Evolutionary conservation across 2,113 vertebrate species (phyloP).

Genomic region (Sphaerodactylus townsendi): DNA sequence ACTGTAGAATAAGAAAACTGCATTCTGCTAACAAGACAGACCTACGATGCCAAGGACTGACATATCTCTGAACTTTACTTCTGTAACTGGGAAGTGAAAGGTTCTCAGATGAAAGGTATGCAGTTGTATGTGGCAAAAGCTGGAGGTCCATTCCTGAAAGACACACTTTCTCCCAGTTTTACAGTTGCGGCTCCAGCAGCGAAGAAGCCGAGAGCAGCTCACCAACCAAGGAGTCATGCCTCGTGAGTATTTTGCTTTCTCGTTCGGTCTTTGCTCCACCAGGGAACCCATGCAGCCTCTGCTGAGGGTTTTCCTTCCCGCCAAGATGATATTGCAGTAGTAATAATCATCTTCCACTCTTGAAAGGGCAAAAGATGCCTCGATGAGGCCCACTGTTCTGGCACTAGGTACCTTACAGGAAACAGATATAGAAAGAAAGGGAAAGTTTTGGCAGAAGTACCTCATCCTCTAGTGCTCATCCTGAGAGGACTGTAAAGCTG

Average conservation of each 20-base stretch:
- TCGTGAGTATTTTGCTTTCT: constrained; percentile 83
- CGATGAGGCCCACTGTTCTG: not conserved
- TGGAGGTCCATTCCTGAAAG: constrained; percentile 45
- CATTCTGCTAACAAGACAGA: not conserved
- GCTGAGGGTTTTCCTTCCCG: not conserved
- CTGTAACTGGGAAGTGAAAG: not conserved
- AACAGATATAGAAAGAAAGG: not conserved
- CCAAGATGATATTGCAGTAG: not conserved
- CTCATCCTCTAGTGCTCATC: not conserved
- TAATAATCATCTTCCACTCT: not conserved
- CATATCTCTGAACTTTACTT: not conserved
- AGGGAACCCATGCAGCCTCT: not conserved
- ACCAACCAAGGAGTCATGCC: constrained; percentile 95
- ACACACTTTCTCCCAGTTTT: constrained; percentile 82
- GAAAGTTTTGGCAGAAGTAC: not conserved
- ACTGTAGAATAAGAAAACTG: not conserved
- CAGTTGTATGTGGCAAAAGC: not conserved
- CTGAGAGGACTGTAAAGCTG: not conserved
- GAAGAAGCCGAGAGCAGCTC: constrained; percentile 93
- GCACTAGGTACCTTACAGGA: not conserved
- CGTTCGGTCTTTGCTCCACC: not conserved
- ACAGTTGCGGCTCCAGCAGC: constrained; percentile 98
- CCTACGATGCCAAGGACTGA: not conserved
- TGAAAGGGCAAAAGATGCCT: not conserved
- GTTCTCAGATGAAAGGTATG: not conserved